Evolutionary conservation across 2,797 vertebrate species (phyloP).

Genomic region (Denticeps clupeoides): DNA sequence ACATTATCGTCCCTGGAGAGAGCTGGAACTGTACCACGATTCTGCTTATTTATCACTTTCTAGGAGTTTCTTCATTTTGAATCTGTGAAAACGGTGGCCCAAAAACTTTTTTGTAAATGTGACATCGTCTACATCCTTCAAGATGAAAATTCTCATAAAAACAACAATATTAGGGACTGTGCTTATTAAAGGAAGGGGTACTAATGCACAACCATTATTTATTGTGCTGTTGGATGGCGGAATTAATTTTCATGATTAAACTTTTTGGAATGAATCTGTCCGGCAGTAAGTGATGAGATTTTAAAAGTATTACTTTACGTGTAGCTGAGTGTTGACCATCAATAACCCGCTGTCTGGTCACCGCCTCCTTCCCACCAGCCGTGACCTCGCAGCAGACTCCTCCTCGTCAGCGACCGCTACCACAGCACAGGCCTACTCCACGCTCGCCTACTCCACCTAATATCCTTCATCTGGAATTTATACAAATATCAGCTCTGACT

Average conservation of each 20-base stretch:
- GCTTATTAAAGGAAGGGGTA: slow-evolving; percentile 29
- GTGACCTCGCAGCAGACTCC: neutral
- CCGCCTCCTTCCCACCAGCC: neutral
- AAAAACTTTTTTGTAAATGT: slow-evolving; percentile 8
- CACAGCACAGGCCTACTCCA: neutral
- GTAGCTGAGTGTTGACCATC: slow-evolving; percentile 31
- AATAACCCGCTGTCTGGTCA: slow-evolving; percentile 23
- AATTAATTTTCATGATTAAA: slow-evolving; percentile 36
- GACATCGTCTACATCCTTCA: too few relatives aligned
- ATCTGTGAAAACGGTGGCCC: neutral
- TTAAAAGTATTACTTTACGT: slow-evolving; percentile 35
- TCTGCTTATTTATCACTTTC: neutral
- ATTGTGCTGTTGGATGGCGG: slow-evolving; percentile 22
- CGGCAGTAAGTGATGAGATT: slow-evolving; percentile 33
- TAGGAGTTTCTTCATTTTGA: neutral
- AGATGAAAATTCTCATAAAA: slow-evolving; percentile 22
- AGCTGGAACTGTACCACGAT: too few relatives aligned
- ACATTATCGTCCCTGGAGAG: neutral
- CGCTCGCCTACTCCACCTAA: slow-evolving; percentile 17
- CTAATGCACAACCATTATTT: slow-evolving; percentile 23
- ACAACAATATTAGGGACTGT: slow-evolving; percentile 24
- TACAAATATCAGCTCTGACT: slow-evolving; percentile 35
- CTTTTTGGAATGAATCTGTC: slow-evolving; percentile 23
- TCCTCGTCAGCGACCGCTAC: too few relatives aligned
- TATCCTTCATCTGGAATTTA: slow-evolving; percentile 33